phyloP scores from a whole-genome alignment of 1,140 invertebrate species.

The Eulimnadia texana region DNA sequence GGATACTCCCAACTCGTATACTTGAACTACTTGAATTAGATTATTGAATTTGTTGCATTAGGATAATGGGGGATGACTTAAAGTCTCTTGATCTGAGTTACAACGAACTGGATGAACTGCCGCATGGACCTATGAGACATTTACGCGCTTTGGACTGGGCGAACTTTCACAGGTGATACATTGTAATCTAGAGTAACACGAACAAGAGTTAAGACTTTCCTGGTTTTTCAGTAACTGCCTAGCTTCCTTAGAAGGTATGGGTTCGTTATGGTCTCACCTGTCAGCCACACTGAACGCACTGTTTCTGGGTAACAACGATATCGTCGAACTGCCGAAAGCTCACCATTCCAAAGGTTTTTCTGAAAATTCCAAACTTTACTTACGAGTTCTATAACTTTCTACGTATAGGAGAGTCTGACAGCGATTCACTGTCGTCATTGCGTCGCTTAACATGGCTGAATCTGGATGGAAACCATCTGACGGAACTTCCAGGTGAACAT shows the following conservation, averaged over 20 bases:
- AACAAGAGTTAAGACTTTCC: neutral
- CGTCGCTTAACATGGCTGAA: slow-evolving; percentile 50
- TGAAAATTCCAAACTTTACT: too few relatives aligned
- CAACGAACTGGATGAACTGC: slow-evolving; percentile 51
- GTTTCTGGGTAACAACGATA: slow-evolving; percentile 67
- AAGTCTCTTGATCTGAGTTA: slow-evolving; percentile 55
- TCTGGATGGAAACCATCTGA: slow-evolving; percentile 51
- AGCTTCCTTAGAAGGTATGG: slow-evolving; percentile 31
- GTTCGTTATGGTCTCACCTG: slow-evolving; percentile 47
- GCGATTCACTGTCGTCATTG: slow-evolving; percentile 37
- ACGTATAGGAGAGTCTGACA: too few relatives aligned
- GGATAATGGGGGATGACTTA: slow-evolving; percentile 41
- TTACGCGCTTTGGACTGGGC: slow-evolving; percentile 53
- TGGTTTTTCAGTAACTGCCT: slow-evolving; percentile 44
- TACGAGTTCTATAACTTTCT: too few relatives aligned
- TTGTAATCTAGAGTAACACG: neutral
- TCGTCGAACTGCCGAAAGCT: slow-evolving; percentile 34
- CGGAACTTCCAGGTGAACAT: slow-evolving; percentile 38
- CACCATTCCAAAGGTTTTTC: too few relatives aligned
- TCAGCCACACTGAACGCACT: slow-evolving; percentile 55
- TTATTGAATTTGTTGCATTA: too few relatives aligned
- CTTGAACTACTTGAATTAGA: too few relatives aligned
- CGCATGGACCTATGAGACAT: slow-evolving; percentile 43
- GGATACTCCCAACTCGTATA: too few relatives aligned
- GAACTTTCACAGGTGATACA: slow-evolving; percentile 55